Conservation (phyloP, 2,888 invertebrate species). For the Enchytraeus crypticus region DNA sequence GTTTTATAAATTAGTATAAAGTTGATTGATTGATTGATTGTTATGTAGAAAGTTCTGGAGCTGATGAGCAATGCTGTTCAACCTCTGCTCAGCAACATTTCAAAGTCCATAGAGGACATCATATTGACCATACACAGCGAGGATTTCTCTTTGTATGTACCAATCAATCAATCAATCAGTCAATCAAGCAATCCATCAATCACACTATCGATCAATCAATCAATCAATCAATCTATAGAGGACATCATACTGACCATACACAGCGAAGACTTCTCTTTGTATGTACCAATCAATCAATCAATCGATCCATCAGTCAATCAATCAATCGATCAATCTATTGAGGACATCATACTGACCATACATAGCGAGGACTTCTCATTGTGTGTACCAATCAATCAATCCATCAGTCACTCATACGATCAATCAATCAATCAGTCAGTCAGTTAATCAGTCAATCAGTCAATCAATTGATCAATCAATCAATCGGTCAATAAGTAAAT, state of each 20-base stretch:
- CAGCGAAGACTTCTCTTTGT: slow-evolving; percentile 62
- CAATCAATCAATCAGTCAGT: too few species aligned
- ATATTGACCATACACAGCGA: slow-evolving; percentile 81
- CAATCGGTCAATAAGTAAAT: too few species aligned
- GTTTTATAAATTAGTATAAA: too few species aligned
- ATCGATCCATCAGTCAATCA: too few species aligned
- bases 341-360: slow-evolving; percentile 83
- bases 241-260: slow-evolving; percentile 88
- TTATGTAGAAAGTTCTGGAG: slow-evolving; percentile 35
- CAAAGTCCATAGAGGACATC: slow-evolving; percentile 79
- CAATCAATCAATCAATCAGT: too few species aligned
- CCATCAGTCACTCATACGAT: too few species aligned
- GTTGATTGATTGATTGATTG: neutral
- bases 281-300: slow-evolving; percentile 17
- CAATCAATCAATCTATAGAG: slow-evolving; percentile 76
- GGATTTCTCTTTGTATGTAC: slow-evolving; percentile 56
- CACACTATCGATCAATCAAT: too few species aligned
- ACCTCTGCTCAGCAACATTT: slow-evolving; percentile 62
- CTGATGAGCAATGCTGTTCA: slow-evolving; percentile 49
- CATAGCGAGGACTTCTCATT: slow-evolving; percentile 66
- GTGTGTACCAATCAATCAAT: slow-evolving; percentile 43
- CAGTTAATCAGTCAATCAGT: too few species aligned
- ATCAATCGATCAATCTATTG: too few species aligned
- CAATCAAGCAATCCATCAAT: too few species aligned
- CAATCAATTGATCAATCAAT: too few species aligned